These are phyloP conservation scores for Alca torda DNA, from an alignment of 2,797 vertebrate species.

Conservation along the genomic window DNA sequence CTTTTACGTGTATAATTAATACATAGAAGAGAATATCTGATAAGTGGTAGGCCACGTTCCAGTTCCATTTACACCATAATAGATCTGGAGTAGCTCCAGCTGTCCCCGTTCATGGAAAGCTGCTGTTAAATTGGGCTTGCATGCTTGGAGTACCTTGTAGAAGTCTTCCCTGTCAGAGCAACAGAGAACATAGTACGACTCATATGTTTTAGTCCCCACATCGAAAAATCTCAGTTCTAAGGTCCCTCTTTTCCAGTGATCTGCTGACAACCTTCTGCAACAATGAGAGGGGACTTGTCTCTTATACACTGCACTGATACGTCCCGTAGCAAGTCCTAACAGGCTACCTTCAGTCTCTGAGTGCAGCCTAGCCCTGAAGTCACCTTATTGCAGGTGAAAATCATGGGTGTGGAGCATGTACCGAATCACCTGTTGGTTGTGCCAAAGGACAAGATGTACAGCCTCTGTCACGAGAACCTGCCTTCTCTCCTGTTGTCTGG, in stretches of 20 bases:
- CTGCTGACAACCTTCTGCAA: neutral
- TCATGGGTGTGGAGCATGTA: neutral
- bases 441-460: neutral
- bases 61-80: conserved; percentile 51
- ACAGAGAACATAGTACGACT: neutral
- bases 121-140: conserved; percentile 16
- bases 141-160: conserved; percentile 19
- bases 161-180: neutral
- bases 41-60: conserved; percentile 49
- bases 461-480: neutral
- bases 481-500: neutral
- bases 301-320: neutral
- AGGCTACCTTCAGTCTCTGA: neutral
- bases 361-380: neutral
- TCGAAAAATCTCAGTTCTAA: neutral
- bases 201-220: neutral
- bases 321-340: neutral
- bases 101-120: conserved; percentile 7
- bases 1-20: conserved; percentile 63
- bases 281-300: neutral
- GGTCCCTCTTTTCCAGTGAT: neutral
- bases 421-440: neutral
- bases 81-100: conserved; percentile 43
- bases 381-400: neutral
- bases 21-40: conserved; percentile 30